Base-by-base conservation (phyloP, 2,888 invertebrate species). In the Cartodere bifasciata region DNA sequence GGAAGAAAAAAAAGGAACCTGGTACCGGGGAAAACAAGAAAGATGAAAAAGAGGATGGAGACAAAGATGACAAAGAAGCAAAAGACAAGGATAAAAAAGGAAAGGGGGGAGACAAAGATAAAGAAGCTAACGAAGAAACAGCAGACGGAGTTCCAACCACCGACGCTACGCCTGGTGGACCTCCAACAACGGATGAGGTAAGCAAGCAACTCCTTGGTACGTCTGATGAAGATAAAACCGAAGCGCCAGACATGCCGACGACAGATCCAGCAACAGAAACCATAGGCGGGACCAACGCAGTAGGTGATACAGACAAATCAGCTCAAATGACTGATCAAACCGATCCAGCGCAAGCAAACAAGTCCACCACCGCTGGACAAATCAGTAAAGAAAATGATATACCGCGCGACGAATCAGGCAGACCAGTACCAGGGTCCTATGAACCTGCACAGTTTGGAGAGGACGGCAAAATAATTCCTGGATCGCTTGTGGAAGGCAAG, bases 51-150 rank as follows among this genome's bases (percentile, higher is more conserved):
- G 10, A 7, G 11, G 23, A 23, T n/a, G 10, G 16, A 30, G 23
- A 16, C 4, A 10, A 29, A 16, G 38, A 15, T 31, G 16, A n/a
- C 12, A 34, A 29, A 28, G 34, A 9, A 16, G 33, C 13, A 23
- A 23, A 9, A 11, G 31, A 23, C 30, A 26, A 14, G n/a, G 27
- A 23, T 30, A 23, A 31, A 21, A 13, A 22, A 3, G 23, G 13
- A 4, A 4, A 16, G 12, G 38, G 32, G 13, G 36, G 26, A 34
- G 33, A 17, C 9, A 29, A 26, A 13, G 27, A 26, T 4, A 23
- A 24, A 28, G 30, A 27, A 23, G 26, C 12, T 17, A 29, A 22
- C 13, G 28, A 13, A 28, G 22, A 6, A 7, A 17, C 10, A n/a
- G 32, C 16, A 23, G 24, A 9, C 7, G 28, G 14, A 2, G 7